Conservation (phyloP, 1,140 invertebrate genomes). For the Conus betulinus region DNA sequence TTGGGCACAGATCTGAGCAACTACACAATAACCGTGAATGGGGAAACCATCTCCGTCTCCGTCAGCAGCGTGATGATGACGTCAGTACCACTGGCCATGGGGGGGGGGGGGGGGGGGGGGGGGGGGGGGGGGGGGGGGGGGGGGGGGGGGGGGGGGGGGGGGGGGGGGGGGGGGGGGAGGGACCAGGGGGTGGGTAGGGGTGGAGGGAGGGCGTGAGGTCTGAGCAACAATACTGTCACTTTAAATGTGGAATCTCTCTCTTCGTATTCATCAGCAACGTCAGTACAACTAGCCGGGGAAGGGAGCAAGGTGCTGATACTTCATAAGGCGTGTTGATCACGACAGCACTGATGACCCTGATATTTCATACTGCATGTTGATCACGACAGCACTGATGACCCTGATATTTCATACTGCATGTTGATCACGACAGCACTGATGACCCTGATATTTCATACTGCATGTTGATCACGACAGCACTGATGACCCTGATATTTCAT, state of each 20-base stretch:
- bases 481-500: too few relatives aligned
- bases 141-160: too few relatives aligned
- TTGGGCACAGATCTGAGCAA: conserved; percentile 7
- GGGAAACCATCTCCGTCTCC: neutral
- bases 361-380: neutral
- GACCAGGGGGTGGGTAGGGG: too few relatives aligned
- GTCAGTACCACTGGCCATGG: neutral
- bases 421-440: neutral
- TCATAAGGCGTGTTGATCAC: neutral
- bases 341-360: neutral
- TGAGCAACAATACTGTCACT: too few relatives aligned
- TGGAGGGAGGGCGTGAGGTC: too few relatives aligned
- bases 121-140: too few relatives aligned
- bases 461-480: neutral
- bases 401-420: neutral
- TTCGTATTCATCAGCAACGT: too few relatives aligned
- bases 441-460: neutral
- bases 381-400: neutral
- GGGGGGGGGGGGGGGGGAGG: too few relatives aligned
- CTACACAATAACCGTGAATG: neutral
- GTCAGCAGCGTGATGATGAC: neutral
- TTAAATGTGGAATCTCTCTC: too few relatives aligned
- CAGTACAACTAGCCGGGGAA: too few relatives aligned
- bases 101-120: too few relatives aligned
- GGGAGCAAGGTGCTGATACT: too few relatives aligned